A percentile compares a stretch with the other conserved stretches of the same genome.
Conservation (phyloP, 2,797 vertebrate species). For the Spinibarbus caldwelli region DNA sequence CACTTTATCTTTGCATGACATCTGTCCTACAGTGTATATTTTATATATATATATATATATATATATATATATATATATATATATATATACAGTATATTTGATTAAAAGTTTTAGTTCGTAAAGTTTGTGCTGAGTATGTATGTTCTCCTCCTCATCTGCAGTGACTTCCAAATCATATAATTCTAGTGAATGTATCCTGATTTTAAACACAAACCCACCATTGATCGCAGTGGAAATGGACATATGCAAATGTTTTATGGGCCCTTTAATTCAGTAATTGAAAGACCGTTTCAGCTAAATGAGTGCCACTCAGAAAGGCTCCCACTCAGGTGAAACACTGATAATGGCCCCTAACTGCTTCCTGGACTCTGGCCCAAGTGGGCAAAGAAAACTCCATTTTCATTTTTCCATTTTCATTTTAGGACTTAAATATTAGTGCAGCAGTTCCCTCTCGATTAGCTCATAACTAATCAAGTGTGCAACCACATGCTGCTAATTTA, state of each 20-base stretch:
- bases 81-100: neutral
- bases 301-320: slow-evolving; percentile 53
- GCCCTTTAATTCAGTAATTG: slow-evolving; percentile 60
- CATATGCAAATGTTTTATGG: slow-evolving; percentile 51
- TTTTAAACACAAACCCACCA: slow-evolving; percentile 23
- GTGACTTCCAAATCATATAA: neutral
- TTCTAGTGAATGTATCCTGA: neutral
- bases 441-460: slow-evolving; percentile 57
- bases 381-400: slow-evolving; percentile 53
- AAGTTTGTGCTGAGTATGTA: neutral
- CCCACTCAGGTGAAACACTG: slow-evolving; percentile 62
- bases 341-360: slow-evolving; percentile 60
- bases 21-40: neutral
- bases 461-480: slow-evolving; percentile 56
- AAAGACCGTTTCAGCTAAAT: slow-evolving; percentile 57
- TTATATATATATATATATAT: no score
- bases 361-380: slow-evolving; percentile 56
- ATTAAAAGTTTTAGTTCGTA: neutral
- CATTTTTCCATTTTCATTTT: slow-evolving; percentile 59
- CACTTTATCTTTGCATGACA: neutral
- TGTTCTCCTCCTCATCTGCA: neutral
- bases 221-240: slow-evolving; percentile 28
- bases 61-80: no score
- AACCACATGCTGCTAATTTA: slow-evolving; percentile 57
- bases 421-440: slow-evolving; percentile 60